These are phyloP conservation scores for Cranoglanis bouderius DNA, from an alignment of 2,113 vertebrate species.

Conservation along the genomic window DNA sequence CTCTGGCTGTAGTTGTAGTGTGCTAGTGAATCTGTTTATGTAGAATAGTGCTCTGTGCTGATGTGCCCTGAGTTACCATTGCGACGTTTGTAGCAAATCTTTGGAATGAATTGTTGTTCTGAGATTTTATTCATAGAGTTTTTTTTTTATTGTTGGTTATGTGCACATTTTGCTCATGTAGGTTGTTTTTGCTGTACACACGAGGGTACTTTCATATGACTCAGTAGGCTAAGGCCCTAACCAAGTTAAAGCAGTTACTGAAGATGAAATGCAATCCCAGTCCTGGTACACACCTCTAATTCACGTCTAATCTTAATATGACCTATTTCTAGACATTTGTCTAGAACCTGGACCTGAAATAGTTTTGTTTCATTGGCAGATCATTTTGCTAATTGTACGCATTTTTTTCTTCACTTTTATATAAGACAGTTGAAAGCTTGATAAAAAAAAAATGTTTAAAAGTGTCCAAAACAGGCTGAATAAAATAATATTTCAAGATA, in stretches of 20 bases:
- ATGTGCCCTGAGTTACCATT: not conserved
- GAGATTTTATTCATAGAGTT: too few species aligned
- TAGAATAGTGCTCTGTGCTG: not conserved
- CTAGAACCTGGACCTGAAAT: not conserved
- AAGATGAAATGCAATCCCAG: not conserved
- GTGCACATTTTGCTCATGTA: not conserved
- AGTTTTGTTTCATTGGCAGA: not conserved
- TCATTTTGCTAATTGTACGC: not conserved
- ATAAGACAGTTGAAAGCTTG: not conserved
- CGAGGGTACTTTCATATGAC: not conserved
- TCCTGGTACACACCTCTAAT: not conserved
- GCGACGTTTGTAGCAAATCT: not conserved
- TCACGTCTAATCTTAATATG: not conserved
- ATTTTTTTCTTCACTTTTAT: not conserved
- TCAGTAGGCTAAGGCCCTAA: not conserved
- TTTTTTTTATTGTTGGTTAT: not conserved
- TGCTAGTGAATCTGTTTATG: not conserved
- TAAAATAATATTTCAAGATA: too few species aligned
- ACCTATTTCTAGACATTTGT: not conserved
- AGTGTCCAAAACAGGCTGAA: not conserved
- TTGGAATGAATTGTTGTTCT: not conserved
- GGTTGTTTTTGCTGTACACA: not conserved
- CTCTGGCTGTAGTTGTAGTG: not conserved
- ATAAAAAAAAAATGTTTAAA: not conserved
- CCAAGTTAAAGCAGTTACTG: not conserved